These are phyloP conservation scores for Brachionus plicatilis DNA, from an alignment of 1,140 invertebrate species.

Conservation along the genomic window DNA sequence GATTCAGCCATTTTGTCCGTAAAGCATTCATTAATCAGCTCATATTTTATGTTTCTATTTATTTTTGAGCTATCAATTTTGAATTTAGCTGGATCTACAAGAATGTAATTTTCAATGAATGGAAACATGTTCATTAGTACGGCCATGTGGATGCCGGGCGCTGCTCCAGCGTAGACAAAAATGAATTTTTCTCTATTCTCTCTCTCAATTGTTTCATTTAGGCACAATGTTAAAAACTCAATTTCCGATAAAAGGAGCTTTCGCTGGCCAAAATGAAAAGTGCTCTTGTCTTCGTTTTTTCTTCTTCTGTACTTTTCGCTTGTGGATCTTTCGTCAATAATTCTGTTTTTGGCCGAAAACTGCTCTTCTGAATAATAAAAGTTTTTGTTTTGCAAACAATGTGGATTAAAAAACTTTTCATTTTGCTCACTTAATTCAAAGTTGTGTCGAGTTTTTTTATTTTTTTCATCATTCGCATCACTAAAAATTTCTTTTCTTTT, in stretches of 20 bases:
- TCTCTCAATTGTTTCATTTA: neutral
- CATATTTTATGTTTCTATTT: neutral
- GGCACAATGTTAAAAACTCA: neutral
- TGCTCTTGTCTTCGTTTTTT: neutral
- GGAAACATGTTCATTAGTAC: neutral
- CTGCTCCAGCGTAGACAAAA: conserved; percentile 1
- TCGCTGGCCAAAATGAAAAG: neutral
- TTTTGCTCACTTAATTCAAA: neutral
- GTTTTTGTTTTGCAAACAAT: neutral
- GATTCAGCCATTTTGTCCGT: neutral
- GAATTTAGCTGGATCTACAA: neutral
- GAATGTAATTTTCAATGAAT: neutral
- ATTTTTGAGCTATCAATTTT: neutral
- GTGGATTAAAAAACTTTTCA: neutral
- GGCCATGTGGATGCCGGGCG: neutral
- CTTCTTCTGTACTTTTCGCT: neutral
- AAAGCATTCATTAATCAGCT: neutral
- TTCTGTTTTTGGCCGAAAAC: neutral
- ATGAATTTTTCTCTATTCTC: neutral
- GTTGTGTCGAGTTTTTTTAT: neutral
- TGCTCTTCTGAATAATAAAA: neutral
- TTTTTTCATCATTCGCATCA: neutral
- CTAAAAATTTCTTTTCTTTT: neutral
- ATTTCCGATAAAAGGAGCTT: neutral
- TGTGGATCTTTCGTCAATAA: neutral